Base-by-base conservation (phyloP, 64 coral and sea anemone genomes). In the Anthopleura sola region DNA sequence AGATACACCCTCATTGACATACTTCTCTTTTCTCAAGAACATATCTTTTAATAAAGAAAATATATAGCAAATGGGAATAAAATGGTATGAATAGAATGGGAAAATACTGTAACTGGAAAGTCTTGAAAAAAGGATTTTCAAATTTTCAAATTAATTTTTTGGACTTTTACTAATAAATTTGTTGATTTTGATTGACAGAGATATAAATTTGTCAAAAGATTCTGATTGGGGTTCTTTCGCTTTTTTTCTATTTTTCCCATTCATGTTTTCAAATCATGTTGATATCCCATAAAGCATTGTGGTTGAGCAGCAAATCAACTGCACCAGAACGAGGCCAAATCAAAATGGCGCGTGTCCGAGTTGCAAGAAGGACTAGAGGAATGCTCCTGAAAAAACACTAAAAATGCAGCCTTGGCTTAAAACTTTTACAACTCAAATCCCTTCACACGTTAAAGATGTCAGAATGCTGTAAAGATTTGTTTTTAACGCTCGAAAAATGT, bases 401-500 rank as follows among this genome's bases (percentile, higher is more conserved):
- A 54, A 87, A 83, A 96, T 86, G 62, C 87, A 83, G 71, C 36
- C 78, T 78, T 78, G 55, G 11, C 44, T n/a, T 31, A 86, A 15
- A 34, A 62, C 81, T 85, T 46, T 66, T 21, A 49, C 40, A 46
- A 51, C 20, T 26, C 80, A 82, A 68, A 68, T 33, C 46, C 21
- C 39, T 44, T 51, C 21, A 49, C 18, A 56, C 16, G 37, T 68
- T 32, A 37, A 92, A 80, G 77, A 96, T 96, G 94, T 82, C 94
- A 89, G 94, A 96, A 54, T 96, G 94, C 75, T 96, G 94, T 90
- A 92, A 92, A 78, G 94, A 96, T 23, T 81, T 96, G 46, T 92
- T 96, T 78, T 51, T 83, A 77, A 92, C 91, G 44, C 78, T 92
- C 46, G 90, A 92, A 46, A 96, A 96, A 90, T 96, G 94, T 92